Percentiles rank a stretch among this genome's conserved stretches.
Conservation (phyloP, 2,797 vertebrate genomes). For the Alca torda region DNA sequence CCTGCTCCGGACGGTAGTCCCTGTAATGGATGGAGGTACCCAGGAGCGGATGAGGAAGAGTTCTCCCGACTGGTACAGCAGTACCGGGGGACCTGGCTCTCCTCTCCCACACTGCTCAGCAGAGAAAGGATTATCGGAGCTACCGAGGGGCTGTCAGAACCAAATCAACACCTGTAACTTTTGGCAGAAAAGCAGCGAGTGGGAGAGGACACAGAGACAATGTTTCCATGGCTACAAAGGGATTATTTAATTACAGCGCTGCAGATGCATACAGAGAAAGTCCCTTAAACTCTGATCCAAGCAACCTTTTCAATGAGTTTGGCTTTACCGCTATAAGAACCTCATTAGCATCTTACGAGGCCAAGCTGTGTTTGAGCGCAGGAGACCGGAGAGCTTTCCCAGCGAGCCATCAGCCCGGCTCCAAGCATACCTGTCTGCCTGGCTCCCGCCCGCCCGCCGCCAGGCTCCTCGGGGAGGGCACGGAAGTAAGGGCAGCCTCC, state of each 20-base stretch:
- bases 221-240: conserved; percentile 72
- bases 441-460: background rate
- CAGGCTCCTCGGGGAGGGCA: background rate
- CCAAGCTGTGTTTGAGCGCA: background rate
- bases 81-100: background rate
- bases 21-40: rapidly evolving
- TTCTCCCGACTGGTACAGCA: background rate
- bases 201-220: conserved; percentile 48
- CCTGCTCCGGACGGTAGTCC: background rate
- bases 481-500: background rate
- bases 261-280: background rate
- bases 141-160: background rate
- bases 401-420: background rate
- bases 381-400: rapidly evolving
- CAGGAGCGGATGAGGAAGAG: background rate
- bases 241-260: conserved; percentile 61
- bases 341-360: background rate
- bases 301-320: background rate
- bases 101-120: background rate
- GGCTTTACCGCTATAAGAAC: background rate
- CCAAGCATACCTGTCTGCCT: background rate
- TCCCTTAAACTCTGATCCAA: conserved; percentile 23
- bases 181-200: conserved; percentile 45
- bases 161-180: conserved; percentile 27
- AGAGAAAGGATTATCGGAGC: background rate